phyloP scores from a whole-genome alignment of 2,113 vertebrate species.

The Sinocyclocheilus maitianheensis region DNA sequence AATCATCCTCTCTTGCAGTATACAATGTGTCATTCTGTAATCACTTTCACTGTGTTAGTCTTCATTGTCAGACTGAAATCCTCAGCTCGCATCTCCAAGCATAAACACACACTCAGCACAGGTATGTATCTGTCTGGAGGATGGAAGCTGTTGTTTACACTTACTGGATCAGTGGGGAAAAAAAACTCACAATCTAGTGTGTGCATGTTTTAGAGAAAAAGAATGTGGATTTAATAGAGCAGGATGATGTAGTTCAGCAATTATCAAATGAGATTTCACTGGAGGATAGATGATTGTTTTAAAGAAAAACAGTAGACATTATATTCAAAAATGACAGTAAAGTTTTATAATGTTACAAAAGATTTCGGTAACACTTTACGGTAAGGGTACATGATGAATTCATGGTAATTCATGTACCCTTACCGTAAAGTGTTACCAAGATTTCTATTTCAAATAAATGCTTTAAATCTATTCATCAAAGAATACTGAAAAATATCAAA shows the following conservation, averaged over 20 bases:
- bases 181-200: conserved; percentile 20
- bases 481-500: too few species aligned
- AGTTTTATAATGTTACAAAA: too few species aligned
- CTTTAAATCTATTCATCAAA: too few species aligned
- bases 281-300: not conserved
- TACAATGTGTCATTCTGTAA: not conserved
- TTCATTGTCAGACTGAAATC: not conserved
- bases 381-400: too few species aligned
- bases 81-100: not conserved
- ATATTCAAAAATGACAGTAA: too few species aligned
- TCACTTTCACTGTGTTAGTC: too few species aligned
- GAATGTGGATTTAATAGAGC: not conserved
- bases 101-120: not conserved
- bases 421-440: too few species aligned
- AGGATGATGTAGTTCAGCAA: not conserved
- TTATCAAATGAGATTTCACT: not conserved
- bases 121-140: conserved; percentile 29
- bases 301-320: not conserved
- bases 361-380: too few species aligned
- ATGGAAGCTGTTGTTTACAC: conserved; percentile 22
- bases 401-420: too few species aligned
- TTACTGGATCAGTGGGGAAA: conserved; percentile 34
- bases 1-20: not conserved
- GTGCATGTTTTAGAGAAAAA: not conserved
- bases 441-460: too few species aligned